These are phyloP conservation scores for Hanleya hanleyi DNA, from an alignment of 2,888 invertebrate genomes.

Conservation along the genomic window DNA sequence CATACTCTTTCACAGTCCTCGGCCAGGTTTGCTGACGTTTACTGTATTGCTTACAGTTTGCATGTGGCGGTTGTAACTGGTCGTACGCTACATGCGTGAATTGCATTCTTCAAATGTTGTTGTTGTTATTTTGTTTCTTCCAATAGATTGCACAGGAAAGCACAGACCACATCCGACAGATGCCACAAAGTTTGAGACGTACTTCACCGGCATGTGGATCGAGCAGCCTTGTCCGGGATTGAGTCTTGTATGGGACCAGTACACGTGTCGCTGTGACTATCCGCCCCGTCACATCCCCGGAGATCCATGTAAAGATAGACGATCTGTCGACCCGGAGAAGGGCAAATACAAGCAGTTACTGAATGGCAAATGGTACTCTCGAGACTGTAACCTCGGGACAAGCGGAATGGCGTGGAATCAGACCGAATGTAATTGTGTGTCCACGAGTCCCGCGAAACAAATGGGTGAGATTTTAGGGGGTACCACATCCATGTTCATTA, in stretches of 20 bases:
- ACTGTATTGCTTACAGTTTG: too few relatives aligned
- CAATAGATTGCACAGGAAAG: slow-evolving; percentile 35
- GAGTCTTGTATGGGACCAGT: slow-evolving; percentile 41
- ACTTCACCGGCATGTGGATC: slow-evolving; percentile 39
- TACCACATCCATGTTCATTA: too few relatives aligned
- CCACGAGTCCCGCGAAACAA: too few relatives aligned
- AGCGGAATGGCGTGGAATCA: slow-evolving; percentile 45
- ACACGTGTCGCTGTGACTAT: slow-evolving; percentile 42
- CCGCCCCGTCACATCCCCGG: slow-evolving; percentile 16
- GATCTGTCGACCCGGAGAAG: slow-evolving; percentile 6
- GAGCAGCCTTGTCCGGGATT: slow-evolving; percentile 40
- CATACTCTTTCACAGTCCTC: too few relatives aligned
- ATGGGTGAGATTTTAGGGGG: too few relatives aligned
- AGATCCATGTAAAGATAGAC: slow-evolving; percentile 14
- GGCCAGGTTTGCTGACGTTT: too few relatives aligned
- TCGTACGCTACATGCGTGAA: too few relatives aligned
- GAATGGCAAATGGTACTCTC: slow-evolving; percentile 40
- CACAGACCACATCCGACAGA: slow-evolving; percentile 32
- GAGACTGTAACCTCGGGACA: slow-evolving; percentile 43
- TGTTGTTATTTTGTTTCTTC: too few relatives aligned
- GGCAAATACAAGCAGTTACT: slow-evolving; percentile 43
- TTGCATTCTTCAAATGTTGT: too few relatives aligned
- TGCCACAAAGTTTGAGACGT: slow-evolving; percentile 39
- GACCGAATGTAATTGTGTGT: slow-evolving; percentile 38
- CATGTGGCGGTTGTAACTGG: too few relatives aligned